Evolutionary conservation across 2,113 vertebrate species (phyloP).

Genomic region (Proterorhinus semilunaris): DNA sequence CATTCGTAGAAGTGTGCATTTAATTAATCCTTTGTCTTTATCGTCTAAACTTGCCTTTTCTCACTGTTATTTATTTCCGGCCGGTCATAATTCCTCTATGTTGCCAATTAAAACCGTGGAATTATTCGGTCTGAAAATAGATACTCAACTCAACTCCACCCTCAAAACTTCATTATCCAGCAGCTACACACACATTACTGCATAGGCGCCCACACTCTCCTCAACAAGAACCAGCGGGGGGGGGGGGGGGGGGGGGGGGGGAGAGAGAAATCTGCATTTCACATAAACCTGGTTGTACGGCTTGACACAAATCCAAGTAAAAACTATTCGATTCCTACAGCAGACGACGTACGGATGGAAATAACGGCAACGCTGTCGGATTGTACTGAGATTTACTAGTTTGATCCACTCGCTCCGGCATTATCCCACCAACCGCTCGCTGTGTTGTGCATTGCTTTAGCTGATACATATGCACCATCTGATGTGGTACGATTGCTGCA

Average conservation of each 20-base stretch:
- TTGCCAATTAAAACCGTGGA: slow-evolving; percentile 42
- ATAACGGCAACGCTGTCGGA: not conserved
- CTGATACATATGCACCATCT: slow-evolving; percentile 21
- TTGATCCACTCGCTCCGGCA: not conserved
- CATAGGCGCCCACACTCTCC: slow-evolving; percentile 35
- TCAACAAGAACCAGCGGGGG: slow-evolving; percentile 23
- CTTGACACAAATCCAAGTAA: slow-evolving; percentile 42
- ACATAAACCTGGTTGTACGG: slow-evolving; percentile 20
- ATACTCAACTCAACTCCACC: slow-evolving; percentile 15
- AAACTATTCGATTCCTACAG: slow-evolving; percentile 41
- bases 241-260: not conserved
- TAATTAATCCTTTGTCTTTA: too few species aligned
- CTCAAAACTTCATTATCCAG: slow-evolving; percentile 50
- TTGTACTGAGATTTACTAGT: slow-evolving; percentile 28
- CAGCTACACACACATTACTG: slow-evolving; percentile 35
- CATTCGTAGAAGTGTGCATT: too few species aligned
- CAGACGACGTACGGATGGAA: slow-evolving; percentile 40
- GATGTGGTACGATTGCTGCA: not conserved
- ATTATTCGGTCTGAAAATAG: slow-evolving; percentile 47
- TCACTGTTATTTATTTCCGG: not conserved
- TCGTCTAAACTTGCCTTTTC: not conserved
- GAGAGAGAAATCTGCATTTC: slow-evolving; percentile 27
- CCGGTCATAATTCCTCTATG: slow-evolving; percentile 27
- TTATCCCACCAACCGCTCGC: not conserved
- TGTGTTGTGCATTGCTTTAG: slow-evolving; percentile 7